phyloP scores from a whole-genome alignment of 2,113 vertebrate species.

The Damaliscus lunatus region DNA sequence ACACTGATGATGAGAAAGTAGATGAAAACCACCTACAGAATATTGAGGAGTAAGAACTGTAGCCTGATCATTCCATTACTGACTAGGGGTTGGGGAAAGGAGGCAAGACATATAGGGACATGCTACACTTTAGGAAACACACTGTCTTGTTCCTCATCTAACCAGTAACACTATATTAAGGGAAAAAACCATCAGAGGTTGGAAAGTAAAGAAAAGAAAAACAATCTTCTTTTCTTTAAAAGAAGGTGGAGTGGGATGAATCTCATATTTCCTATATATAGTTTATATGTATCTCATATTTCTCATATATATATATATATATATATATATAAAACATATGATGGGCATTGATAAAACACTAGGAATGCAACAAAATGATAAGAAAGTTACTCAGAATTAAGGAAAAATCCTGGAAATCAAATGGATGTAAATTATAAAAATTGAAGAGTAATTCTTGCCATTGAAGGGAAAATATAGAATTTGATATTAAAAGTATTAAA shows the following conservation, averaged over 20 bases:
- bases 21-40: background rate
- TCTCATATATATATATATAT: background rate
- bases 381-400: background rate
- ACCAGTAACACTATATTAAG: background rate
- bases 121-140: background rate
- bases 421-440: background rate
- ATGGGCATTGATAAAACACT: background rate
- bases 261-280: rapidly evolving
- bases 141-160: background rate
- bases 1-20: background rate
- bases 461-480: background rate
- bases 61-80: background rate
- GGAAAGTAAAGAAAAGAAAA: background rate
- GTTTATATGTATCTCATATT: background rate
- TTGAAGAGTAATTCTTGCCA: background rate
- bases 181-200: background rate
- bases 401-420: background rate
- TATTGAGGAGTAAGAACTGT: background rate
- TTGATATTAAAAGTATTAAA: background rate
- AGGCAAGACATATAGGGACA: background rate
- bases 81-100: background rate
- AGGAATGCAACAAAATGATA: too few species aligned
- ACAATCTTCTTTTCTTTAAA: background rate
- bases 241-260: rapidly evolving
- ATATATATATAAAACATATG: background rate